Evolutionary conservation across 2,113 vertebrate genomes (phyloP), one percentile per base, ranked within the genome.

Genomic region (Stictonetta naevosa): DNA sequence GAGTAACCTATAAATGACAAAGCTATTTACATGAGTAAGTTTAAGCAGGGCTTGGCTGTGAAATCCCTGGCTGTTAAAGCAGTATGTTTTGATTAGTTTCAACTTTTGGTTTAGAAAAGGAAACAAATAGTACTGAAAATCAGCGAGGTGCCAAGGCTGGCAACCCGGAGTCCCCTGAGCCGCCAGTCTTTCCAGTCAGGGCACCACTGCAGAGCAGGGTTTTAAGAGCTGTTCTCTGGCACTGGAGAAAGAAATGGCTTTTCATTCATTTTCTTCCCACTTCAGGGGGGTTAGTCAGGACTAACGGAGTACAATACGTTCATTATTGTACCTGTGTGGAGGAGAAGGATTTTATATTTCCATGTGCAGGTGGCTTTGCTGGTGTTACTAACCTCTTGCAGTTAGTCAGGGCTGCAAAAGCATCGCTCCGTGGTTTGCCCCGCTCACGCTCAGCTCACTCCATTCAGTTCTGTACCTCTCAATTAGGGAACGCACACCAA

Each of bases 61-160:
- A 93, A 91, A 62, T 91, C 88, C 40, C 77, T 92, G 86, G 86
- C 88, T 94, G 75, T 66, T 91, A 59, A 77, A 79, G 83, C 72
- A 89, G 46, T 1, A 0, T 93, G 86, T 96, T 96, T 96, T 96
- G 86, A 95, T 95, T 89, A 90, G 68, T 94, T 94, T 96, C 87
- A 90, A 90, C 92, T 96, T 92, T 78, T 56, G 8, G 88, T 95
- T 96, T 95, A 94, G 96, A 97, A 95, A 96, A 95, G 96, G 93
- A 75, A 97, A 95, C 95, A 96, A 96, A 92, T 63, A 73, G 74
- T 63, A 91, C 91, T 92, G 94, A 74, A 84, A 94, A 94, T 42
- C 93, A 95, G 77, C 5, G 7, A 95, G 95, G 84, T 96, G 96
- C 96, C 96, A 96, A 88, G 89, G 83, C 91, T 97, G 96, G 95